Evolutionary conservation across 2,888 invertebrate species (phyloP).

Genomic region (Drepana falcataria): DNA sequence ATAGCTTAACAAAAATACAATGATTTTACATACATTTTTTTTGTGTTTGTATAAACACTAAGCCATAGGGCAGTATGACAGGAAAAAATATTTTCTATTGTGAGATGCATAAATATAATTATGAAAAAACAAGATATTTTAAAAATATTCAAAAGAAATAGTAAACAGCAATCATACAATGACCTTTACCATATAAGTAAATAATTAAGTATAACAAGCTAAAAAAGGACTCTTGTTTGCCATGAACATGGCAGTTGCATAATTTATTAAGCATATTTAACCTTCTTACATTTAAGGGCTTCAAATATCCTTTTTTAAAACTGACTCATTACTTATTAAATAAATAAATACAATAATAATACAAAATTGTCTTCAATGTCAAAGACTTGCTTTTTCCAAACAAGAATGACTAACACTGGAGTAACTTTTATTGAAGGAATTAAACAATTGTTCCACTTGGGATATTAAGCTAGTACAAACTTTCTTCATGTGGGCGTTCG

Average conservation of each 20-base stretch:
- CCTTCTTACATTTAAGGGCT: conserved; percentile 23
- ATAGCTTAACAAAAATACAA: no score
- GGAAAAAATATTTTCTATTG: no score
- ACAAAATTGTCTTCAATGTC: not conserved
- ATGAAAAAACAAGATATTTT: no score
- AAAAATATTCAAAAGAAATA: not conserved
- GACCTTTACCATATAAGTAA: not conserved
- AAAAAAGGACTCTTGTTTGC: conserved; percentile 50
- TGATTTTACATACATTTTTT: no score
- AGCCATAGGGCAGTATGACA: no score
- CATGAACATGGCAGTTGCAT: conserved; percentile 41
- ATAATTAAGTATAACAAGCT: conserved; percentile 14
- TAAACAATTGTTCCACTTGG: conserved; percentile 8
- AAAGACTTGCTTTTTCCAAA: not conserved
- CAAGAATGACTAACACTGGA: not conserved
- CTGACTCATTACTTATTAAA: not conserved
- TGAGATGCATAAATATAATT: no score
- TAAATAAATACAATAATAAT: not conserved
- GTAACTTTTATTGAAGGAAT: not conserved
- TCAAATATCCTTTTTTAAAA: not conserved
- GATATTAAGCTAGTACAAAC: conserved; percentile 26
- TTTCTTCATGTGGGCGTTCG: conserved; percentile 44
- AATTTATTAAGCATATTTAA: conserved; percentile 28
- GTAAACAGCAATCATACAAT: not conserved
- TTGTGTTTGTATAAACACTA: no score